These are phyloP conservation scores for Hofmannophila pseudospretella DNA, from an alignment of 2,888 invertebrate species.

Conservation along the genomic window DNA sequence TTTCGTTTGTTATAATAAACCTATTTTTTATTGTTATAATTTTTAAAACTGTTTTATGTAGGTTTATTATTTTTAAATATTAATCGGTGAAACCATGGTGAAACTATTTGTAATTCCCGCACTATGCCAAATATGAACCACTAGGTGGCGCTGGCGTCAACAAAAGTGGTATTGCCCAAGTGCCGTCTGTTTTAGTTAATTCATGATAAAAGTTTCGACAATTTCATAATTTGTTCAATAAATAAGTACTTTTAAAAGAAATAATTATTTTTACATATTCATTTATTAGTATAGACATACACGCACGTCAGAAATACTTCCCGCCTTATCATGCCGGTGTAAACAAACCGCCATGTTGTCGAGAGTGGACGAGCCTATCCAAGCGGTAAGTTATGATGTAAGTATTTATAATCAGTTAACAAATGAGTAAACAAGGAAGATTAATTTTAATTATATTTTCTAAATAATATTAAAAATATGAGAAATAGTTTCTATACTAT, in stretches of 20 bases:
- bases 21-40: too few relatives aligned
- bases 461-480: too few relatives aligned
- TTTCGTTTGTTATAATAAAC: too few relatives aligned
- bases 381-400: conserved; percentile 39
- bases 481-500: too few relatives aligned
- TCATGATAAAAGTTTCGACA: conserved; percentile 22
- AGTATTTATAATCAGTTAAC: conserved; percentile 20
- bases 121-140: conserved; percentile 16
- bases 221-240: conserved; percentile 44
- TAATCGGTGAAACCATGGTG: too few relatives aligned
- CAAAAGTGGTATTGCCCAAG: conserved; percentile 61
- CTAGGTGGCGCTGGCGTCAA: conserved; percentile 46
- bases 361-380: conserved; percentile 43
- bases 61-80: too few relatives aligned
- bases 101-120: conserved; percentile 36
- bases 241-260: conserved; percentile 37
- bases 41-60: too few relatives aligned
- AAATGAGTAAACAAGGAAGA: not conserved
- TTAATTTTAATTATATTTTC: not conserved
- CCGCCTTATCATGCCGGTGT: conserved; percentile 77
- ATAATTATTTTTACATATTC: conserved; percentile 35
- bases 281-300: conserved; percentile 23
- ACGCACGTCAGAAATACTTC: conserved; percentile 50
- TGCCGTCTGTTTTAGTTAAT: conserved; percentile 38
- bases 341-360: conserved; percentile 78